Evolutionary conservation across 2,888 invertebrate genomes (phyloP).

Genomic region (Andrena minutula): DNA sequence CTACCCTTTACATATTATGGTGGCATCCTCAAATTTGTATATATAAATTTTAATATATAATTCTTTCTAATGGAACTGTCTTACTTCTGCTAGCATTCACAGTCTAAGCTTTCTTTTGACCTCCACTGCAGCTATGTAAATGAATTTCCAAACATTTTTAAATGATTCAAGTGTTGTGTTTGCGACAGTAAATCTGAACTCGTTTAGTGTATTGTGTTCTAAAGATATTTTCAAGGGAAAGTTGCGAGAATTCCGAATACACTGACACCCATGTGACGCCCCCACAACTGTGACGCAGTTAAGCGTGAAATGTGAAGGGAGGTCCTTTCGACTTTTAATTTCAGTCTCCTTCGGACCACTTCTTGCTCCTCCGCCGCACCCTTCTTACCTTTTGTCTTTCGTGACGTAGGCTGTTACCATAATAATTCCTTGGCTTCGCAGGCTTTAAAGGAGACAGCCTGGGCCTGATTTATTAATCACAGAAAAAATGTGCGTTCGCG

Average conservation of each 20-base stretch:
- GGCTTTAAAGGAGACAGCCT: conserved; percentile 25
- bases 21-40: too few species aligned
- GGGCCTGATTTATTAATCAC: conserved; percentile 41
- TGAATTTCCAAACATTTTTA: too few species aligned
- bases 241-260: conserved; percentile 9
- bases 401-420: conserved; percentile 38
- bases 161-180: too few species aligned
- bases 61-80: too few species aligned
- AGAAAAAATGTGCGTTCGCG: background rate
- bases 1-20: too few species aligned
- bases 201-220: background rate
- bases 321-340: conserved; percentile 50
- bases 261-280: background rate
- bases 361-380: conserved; percentile 15
- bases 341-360: conserved; percentile 34
- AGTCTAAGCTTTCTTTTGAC: too few species aligned
- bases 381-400: conserved; percentile 23
- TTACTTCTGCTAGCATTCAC: too few species aligned
- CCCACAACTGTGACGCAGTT: conserved; percentile 12
- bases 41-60: too few species aligned
- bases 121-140: too few species aligned
- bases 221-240: background rate
- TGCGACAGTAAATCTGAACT: background rate
- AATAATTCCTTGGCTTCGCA: conserved; percentile 47
- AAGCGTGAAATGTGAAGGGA: conserved; percentile 36